Percentiles rank a stretch among this genome's conserved stretches.
phyloP scores from a whole-genome alignment of 2,888 invertebrate genomes.

The Diloba caeruleocephala region DNA sequence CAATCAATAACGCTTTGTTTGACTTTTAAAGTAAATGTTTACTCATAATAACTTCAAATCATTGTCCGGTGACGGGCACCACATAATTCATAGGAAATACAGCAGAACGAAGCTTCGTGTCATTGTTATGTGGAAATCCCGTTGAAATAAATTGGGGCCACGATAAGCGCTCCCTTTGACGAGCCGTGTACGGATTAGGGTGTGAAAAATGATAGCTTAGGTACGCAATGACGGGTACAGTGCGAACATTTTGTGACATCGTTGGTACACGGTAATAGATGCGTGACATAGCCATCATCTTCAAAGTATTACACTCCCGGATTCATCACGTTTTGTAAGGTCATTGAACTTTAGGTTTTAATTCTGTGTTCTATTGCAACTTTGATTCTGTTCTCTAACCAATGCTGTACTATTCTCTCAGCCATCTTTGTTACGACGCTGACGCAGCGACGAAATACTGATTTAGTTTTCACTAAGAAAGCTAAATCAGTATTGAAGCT shows the following conservation, averaged over 20 bases:
- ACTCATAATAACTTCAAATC: conserved; percentile 18
- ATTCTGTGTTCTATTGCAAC: no score
- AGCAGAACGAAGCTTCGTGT: conserved; percentile 67
- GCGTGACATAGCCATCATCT: conserved; percentile 36
- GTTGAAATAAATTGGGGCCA: conserved; percentile 84
- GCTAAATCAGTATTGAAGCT: no score
- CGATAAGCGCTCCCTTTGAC: conserved; percentile 88
- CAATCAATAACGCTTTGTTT: conserved; percentile 14
- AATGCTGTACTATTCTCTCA: no score
- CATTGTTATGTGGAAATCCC: conserved; percentile 81
- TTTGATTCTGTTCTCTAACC: no score
- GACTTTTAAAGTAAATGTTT: conserved; percentile 25
- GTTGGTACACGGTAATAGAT: conserved; percentile 47
- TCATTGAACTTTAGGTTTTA: conserved; percentile 7
- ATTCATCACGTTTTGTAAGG: conserved; percentile 5
- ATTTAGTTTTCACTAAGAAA: no score
- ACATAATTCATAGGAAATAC: conserved; percentile 38
- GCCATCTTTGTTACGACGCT: no score
- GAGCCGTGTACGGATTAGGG: conserved; percentile 85
- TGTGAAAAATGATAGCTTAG: conserved; percentile 87
- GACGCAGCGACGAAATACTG: no score
- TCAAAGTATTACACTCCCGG: conserved; percentile 5
- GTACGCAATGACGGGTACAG: conserved; percentile 63
- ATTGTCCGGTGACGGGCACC: conserved; percentile 16
- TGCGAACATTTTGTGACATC: conserved; percentile 72